These are phyloP conservation scores for Dendrophyllia cribrosa DNA, from an alignment of 64 coral and sea anemone species.

Conservation along the genomic window DNA sequence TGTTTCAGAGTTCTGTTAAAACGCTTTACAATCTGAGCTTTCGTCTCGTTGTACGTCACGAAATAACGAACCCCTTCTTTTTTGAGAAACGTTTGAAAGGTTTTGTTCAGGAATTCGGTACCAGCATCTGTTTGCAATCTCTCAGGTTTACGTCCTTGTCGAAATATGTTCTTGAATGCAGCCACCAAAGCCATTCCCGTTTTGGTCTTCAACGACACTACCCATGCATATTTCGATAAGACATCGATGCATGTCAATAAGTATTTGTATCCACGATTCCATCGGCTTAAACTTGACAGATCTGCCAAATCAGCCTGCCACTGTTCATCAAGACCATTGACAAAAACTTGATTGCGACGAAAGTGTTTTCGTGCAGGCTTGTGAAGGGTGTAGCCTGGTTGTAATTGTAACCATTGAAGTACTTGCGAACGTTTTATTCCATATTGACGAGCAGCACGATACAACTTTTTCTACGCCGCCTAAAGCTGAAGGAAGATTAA, in stretches of 20 bases:
- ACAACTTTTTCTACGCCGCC: constrained; percentile 29
- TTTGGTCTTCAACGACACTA: background rate
- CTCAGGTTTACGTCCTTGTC: constrained; percentile 7
- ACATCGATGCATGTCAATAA: constrained; percentile 1
- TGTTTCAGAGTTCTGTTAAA: background rate
- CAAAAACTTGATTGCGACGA: constrained; percentile 22
- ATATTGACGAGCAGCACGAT: background rate
- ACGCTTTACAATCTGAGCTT: too few species aligned
- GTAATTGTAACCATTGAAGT: background rate
- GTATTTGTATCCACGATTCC: constrained; percentile 41
- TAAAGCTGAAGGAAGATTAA: too few species aligned
- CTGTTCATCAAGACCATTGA: constrained; percentile 23
- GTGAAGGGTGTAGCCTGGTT: constrained; percentile 33
- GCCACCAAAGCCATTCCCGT: background rate
- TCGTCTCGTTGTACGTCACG: background rate
- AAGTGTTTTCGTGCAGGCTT: constrained; percentile 10
- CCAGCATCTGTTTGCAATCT: constrained; percentile 34
- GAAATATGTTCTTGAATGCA: constrained; percentile 39
- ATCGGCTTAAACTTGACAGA: background rate
- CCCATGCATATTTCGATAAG: too few species aligned
- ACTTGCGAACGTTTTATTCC: constrained; percentile 9
- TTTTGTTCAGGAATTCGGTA: constrained; percentile 43
- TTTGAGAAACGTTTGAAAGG: too few species aligned
- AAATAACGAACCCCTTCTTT: background rate
- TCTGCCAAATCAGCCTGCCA: constrained; percentile 45